Percentiles rank a stretch among this genome's conserved stretches.
Conservation (phyloP, 2,888 invertebrate genomes). For the Uloborus plumipes region DNA sequence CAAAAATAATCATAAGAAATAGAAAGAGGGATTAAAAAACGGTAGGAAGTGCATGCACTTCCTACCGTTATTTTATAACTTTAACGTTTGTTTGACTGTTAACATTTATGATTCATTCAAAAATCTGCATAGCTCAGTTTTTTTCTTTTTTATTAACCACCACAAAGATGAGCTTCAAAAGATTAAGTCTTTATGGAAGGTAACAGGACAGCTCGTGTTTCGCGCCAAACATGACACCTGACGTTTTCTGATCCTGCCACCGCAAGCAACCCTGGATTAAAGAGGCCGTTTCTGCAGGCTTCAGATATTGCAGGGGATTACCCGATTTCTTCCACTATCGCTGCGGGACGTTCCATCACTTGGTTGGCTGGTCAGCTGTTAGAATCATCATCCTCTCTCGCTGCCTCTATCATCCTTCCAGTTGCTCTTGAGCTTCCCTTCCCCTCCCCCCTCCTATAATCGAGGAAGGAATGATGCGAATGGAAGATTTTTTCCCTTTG, state of each 20-base stretch:
- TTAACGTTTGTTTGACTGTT: too few species aligned
- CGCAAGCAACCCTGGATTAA: slow-evolving; percentile 53
- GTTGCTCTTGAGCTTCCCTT: slow-evolving; percentile 46
- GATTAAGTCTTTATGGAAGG: too few species aligned
- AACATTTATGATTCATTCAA: too few species aligned
- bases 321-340: slow-evolving; percentile 64
- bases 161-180: too few species aligned
- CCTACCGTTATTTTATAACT: too few species aligned
- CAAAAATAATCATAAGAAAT: too few species aligned
- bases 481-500: slow-evolving; percentile 14
- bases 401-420: slow-evolving; percentile 25
- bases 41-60: too few species aligned
- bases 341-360: slow-evolving; percentile 62
- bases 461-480: slow-evolving; percentile 31
- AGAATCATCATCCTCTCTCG: slow-evolving; percentile 51
- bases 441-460: slow-evolving; percentile 25
- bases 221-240: slow-evolving; percentile 26
- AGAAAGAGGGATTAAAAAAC: too few species aligned
- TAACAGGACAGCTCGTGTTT: not conserved
- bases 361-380: slow-evolving; percentile 61
- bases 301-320: slow-evolving; percentile 62
- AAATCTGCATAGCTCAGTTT: too few species aligned
- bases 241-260: slow-evolving; percentile 28
- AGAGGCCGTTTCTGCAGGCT: slow-evolving; percentile 59
- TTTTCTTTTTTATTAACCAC: too few species aligned